Percentiles rank a stretch among this genome's conserved stretches.
phyloP scores from a whole-genome alignment of 2,888 invertebrate species.

The Philonicus albiceps region DNA sequence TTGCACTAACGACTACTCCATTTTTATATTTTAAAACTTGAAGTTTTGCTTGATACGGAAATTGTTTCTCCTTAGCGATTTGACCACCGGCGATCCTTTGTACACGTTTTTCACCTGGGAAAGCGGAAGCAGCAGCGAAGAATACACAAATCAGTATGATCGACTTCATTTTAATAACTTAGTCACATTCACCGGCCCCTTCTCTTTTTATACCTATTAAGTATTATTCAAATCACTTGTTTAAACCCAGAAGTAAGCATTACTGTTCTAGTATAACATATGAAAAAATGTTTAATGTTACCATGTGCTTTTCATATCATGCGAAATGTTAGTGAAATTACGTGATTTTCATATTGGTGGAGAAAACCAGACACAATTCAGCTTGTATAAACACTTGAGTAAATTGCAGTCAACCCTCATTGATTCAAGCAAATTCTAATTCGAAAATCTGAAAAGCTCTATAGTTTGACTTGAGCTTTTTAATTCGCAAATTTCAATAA shows the following conservation, averaged over 20 bases:
- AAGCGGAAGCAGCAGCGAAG: background rate
- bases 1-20: background rate
- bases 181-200: background rate
- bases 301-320: background rate
- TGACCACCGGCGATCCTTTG: conserved; percentile 57
- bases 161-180: background rate
- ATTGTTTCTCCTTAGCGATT: conserved; percentile 56
- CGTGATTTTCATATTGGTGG: background rate
- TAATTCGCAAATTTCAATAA: background rate
- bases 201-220: background rate
- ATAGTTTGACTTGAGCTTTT: background rate
- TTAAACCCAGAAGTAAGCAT: background rate
- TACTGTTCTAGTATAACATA: background rate
- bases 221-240: background rate
- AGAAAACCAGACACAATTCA: background rate
- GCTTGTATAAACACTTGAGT: background rate
- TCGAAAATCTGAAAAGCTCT: background rate
- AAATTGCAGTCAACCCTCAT: background rate
- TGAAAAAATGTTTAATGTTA: background rate
- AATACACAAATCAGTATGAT: background rate
- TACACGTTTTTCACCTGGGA: conserved; percentile 51
- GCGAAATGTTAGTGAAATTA: background rate
- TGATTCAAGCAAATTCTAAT: background rate
- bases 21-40: background rate
- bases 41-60: conserved; percentile 53